A percentile compares a stretch with the other conserved stretches of the same genome.
Evolutionary conservation across 2,113 vertebrate genomes (phyloP).

Genomic region (Podiceps cristatus): DNA sequence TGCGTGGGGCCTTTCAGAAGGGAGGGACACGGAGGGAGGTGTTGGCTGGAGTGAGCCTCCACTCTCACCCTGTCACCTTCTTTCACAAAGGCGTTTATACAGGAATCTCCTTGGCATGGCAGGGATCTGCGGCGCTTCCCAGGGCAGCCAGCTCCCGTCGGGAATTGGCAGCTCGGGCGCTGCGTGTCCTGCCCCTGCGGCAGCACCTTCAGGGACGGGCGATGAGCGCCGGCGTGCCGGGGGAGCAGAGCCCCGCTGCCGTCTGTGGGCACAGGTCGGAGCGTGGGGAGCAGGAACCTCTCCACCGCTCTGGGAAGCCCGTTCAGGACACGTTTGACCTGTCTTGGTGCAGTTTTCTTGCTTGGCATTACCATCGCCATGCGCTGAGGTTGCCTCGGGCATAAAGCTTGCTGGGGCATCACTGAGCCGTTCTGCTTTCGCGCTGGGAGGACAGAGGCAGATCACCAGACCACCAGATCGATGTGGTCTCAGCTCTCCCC

Average conservation of each 20-base stretch:
- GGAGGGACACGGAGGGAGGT: neutral
- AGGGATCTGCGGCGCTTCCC: neutral
- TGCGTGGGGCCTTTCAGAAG: neutral
- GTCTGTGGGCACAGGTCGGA: neutral
- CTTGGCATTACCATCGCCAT: neutral
- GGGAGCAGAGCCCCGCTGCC: fast-evolving
- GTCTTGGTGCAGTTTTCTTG: neutral
- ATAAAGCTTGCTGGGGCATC: fast-evolving
- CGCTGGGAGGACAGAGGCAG: fast-evolving
- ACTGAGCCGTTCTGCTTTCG: fast-evolving
- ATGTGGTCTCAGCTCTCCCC: neutral
- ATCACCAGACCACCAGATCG: fast-evolving
- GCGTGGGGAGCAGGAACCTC: neutral
- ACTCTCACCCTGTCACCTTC: fast-evolving
- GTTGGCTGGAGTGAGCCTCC: neutral
- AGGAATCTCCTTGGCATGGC: neutral
- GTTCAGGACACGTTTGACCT: fast-evolving
- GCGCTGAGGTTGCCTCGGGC: neutral
- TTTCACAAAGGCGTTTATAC: neutral
- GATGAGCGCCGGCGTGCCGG: fast-evolving
- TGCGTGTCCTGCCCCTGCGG: neutral
- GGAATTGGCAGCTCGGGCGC: neutral
- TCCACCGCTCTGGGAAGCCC: fast-evolving
- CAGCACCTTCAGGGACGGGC: neutral
- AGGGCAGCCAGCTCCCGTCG: neutral